Conservation (phyloP, 2,797 vertebrate genomes). For the Harpagifer antarcticus region DNA sequence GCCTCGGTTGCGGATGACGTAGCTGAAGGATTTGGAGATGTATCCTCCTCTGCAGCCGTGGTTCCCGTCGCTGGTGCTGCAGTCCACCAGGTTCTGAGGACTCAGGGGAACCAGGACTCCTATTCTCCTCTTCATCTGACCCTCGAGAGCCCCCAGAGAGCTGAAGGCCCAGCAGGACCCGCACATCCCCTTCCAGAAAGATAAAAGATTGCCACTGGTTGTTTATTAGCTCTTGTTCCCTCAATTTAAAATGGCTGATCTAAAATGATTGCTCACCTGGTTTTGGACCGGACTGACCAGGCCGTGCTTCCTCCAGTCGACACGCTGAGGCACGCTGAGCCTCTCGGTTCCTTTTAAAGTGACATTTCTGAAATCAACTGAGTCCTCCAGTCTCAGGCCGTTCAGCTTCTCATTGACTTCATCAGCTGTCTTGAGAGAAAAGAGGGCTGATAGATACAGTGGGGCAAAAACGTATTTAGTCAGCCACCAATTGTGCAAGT, state of each 20-base stretch:
- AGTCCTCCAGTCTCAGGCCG: constrained; percentile 71
- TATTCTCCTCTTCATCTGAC: constrained; percentile 79
- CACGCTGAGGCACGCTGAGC: constrained; percentile 51
- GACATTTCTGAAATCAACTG: constrained; percentile 31
- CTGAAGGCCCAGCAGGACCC: constrained; percentile 88
- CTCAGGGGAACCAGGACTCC: constrained; percentile 79
- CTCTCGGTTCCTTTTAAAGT: constrained; percentile 10
- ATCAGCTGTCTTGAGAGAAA: constrained; percentile 80
- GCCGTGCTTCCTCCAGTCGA: constrained; percentile 89
- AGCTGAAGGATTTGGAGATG: constrained; percentile 77
- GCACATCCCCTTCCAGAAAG: constrained; percentile 73
- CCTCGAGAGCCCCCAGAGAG: constrained; percentile 84
- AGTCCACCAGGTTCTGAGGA: constrained; percentile 87
- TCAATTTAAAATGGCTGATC: not conserved
- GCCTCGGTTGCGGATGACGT: constrained; percentile 79
- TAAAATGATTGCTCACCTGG: constrained; percentile 78
- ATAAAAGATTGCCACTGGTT: not conserved
- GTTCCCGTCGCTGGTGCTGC: constrained; percentile 76
- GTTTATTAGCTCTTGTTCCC: not conserved
- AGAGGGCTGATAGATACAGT: not conserved
- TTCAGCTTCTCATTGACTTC: constrained; percentile 82
- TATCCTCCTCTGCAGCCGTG: constrained; percentile 82
- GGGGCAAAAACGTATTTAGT: no score
- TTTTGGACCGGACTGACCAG: constrained; percentile 87
- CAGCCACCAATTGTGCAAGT: no score